Conservation (phyloP, 2,113 vertebrate species). For the Dryoscopus gambensis region DNA sequence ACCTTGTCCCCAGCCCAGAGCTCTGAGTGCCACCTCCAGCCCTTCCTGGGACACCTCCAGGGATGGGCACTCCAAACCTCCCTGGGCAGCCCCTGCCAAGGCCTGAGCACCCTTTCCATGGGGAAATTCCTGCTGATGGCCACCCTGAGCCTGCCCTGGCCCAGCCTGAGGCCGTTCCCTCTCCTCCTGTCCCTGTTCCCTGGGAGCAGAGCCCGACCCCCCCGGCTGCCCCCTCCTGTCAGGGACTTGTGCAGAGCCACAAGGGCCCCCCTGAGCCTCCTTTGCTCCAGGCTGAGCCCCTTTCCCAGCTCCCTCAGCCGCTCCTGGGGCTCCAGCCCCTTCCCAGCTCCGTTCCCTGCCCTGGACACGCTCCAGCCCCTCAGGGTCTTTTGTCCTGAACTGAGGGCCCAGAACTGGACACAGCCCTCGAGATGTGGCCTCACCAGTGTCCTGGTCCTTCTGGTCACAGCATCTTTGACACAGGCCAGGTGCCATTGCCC, state of each 20-base stretch:
- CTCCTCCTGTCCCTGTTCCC: neutral
- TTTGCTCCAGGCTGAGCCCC: neutral
- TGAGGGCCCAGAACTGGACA: neutral
- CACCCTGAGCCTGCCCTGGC: neutral
- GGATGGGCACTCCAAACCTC: neutral
- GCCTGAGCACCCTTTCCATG: neutral
- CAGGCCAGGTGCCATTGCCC: neutral
- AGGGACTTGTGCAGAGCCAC: neutral
- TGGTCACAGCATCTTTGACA: neutral
- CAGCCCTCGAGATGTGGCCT: fast-evolving
- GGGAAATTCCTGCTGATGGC: fast-evolving
- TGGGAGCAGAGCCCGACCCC: neutral
- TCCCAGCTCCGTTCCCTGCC: fast-evolving
- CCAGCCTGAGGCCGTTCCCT: neutral
- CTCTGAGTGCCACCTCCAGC: neutral
- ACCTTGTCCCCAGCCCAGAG: neutral
- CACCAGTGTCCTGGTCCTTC: neutral
- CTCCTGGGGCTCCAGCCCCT: neutral
- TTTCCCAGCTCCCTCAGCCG: neutral
- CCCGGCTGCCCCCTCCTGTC: neutral
- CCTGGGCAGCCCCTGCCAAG: neutral
- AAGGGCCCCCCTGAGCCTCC: neutral
- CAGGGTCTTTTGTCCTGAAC: fast-evolving
- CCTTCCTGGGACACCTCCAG: neutral
- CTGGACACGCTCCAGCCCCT: neutral